These are phyloP conservation scores for Atherinomorus stipes DNA, from an alignment of 2,113 vertebrate genomes.

Conservation along the genomic window DNA sequence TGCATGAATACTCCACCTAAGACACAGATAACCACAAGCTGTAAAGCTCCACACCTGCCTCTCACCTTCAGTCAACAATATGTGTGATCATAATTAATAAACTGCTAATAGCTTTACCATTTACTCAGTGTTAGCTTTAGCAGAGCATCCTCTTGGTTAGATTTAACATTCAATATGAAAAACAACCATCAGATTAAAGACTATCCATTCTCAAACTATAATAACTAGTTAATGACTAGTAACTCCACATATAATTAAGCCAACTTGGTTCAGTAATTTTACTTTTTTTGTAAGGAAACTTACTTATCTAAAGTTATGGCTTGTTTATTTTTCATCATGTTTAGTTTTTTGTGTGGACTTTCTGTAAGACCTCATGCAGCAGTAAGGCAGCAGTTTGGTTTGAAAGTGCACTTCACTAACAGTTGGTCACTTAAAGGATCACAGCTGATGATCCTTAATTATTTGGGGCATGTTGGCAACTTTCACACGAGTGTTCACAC, in stretches of 20 bases:
- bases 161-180: conserved; percentile 30
- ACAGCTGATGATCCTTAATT: not conserved
- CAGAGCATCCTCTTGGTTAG: not conserved
- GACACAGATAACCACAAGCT: not conserved
- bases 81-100: conserved; percentile 8
- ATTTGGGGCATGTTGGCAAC: conserved; percentile 8
- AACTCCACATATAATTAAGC: not conserved
- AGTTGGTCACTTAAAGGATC: conserved; percentile 64
- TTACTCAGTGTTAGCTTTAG: conserved; percentile 10
- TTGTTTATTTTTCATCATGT: not conserved
- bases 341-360: not conserved
- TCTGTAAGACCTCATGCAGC: conserved; percentile 18
- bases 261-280: not conserved
- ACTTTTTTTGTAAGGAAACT: not conserved
- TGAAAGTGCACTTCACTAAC: conserved; percentile 65
- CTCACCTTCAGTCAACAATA: not conserved
- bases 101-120: conserved; percentile 15
- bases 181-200: conserved; percentile 25
- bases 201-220: conserved; percentile 13
- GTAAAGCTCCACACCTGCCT: not conserved
- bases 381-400: conserved; percentile 57
- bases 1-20: conserved; percentile 27
- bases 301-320: conserved; percentile 7
- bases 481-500: not conserved
- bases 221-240: too few relatives aligned